Conservation (phyloP, 2,888 invertebrate species). For the Acrobasis suavella region DNA sequence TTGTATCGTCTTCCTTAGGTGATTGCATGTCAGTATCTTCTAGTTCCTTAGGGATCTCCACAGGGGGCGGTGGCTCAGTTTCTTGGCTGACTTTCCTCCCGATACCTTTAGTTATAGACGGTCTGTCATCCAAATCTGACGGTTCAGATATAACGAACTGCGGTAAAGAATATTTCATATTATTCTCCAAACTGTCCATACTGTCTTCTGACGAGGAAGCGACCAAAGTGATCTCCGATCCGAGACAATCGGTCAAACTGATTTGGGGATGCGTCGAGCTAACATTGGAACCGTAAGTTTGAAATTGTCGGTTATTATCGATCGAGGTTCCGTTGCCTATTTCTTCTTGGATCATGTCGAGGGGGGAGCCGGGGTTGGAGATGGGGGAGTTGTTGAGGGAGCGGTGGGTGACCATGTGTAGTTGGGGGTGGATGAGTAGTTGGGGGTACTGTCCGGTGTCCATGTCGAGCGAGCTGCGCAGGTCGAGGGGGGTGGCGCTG, state of each 20-base stretch:
- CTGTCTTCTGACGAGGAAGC: slow-evolving; percentile 89
- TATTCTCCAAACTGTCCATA: slow-evolving; percentile 85
- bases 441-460: slow-evolving; percentile 65
- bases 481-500: slow-evolving; percentile 79
- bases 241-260: slow-evolving; percentile 94
- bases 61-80: slow-evolving; percentile 60
- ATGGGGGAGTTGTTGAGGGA: slow-evolving; percentile 84
- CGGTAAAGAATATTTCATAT: slow-evolving; percentile 75
- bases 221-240: slow-evolving; percentile 90
- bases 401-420: slow-evolving; percentile 75
- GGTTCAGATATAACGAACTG: slow-evolving; percentile 89
- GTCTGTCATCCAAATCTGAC: slow-evolving; percentile 85
- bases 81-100: slow-evolving; percentile 87
- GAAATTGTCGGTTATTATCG: slow-evolving; percentile 54
- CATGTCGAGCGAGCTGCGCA: slow-evolving; percentile 78
- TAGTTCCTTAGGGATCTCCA: slow-evolving; percentile 43
- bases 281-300: slow-evolving; percentile 38
- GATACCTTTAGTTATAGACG: slow-evolving; percentile 91
- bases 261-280: slow-evolving; percentile 88
- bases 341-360: slow-evolving; percentile 89
- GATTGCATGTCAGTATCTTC: slow-evolving; percentile 69
- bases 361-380: slow-evolving; percentile 84
- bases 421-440: slow-evolving; percentile 68
- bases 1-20: slow-evolving; percentile 55
- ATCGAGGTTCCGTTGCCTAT: slow-evolving; percentile 78